These are phyloP conservation scores for Ephestia elutella DNA, from an alignment of 1,140 invertebrate genomes.

Conservation along the genomic window DNA sequence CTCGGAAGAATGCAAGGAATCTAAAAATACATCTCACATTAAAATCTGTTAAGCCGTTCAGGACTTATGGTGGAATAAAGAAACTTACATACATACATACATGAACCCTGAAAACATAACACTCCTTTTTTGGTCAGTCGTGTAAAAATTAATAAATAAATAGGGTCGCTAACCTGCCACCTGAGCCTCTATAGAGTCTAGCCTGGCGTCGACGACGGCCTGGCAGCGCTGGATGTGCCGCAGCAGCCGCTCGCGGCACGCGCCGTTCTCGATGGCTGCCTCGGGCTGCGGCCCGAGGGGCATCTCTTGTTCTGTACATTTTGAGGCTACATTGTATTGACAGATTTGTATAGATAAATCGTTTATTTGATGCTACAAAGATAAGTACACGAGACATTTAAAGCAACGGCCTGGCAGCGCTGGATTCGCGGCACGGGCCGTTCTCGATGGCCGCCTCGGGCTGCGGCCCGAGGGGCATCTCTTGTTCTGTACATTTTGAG, in stretches of 20 bases:
- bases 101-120: too few species aligned
- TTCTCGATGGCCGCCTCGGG: slow-evolving; percentile 88
- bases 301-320: slow-evolving; percentile 10
- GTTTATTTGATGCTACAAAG: too few species aligned
- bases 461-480: slow-evolving; percentile 74
- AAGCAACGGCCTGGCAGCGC: slow-evolving; percentile 81
- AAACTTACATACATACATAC: too few species aligned
- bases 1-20: too few species aligned
- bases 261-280: slow-evolving; percentile 84
- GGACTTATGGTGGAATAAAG: too few species aligned
- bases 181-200: slow-evolving; percentile 86
- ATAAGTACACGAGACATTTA: too few species aligned
- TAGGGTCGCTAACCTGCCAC: slow-evolving; percentile 80
- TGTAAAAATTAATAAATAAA: too few species aligned
- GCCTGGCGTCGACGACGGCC: slow-evolving; percentile 79
- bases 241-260: slow-evolving; percentile 85
- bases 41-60: too few species aligned
- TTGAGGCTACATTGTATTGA: too few species aligned
- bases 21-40: too few species aligned
- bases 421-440: slow-evolving; percentile 85
- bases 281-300: slow-evolving; percentile 81
- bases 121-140: too few species aligned
- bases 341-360: too few species aligned
- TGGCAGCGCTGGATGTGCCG: slow-evolving; percentile 86
- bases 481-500: slow-evolving; percentile 13